These are phyloP conservation scores for Ageneiosus marmoratus DNA, from an alignment of 2,113 vertebrate species.

Conservation along the genomic window DNA sequence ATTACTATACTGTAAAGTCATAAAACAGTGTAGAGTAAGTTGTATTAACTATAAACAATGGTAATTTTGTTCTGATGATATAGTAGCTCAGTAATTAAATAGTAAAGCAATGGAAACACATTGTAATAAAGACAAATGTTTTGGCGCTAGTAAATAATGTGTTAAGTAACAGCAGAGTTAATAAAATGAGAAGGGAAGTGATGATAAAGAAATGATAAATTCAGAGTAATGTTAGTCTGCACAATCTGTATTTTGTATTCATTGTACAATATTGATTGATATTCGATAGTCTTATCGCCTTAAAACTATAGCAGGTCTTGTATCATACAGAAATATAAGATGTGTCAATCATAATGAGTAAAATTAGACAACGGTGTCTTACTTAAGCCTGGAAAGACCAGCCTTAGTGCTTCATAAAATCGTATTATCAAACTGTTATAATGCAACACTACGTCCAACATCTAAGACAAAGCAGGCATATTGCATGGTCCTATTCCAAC, in stretches of 20 bases:
- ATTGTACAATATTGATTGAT: too few species aligned
- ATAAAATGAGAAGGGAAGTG: neutral
- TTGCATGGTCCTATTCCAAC: conserved; percentile 67
- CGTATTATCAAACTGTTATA: neutral
- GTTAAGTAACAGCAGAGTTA: neutral
- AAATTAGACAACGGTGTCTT: neutral
- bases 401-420: neutral
- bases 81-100: neutral
- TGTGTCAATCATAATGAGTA: neutral
- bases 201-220: neutral
- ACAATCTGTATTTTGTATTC: neutral
- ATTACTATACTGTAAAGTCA: too few species aligned
- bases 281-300: neutral
- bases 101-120: neutral
- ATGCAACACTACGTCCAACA: neutral
- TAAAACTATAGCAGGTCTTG: neutral
- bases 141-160: neutral
- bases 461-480: conserved; percentile 53
- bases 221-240: neutral
- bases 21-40: neutral
- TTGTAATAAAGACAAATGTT: neutral
- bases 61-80: neutral
- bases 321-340: neutral
- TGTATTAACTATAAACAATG: neutral
- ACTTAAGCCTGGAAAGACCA: neutral